Evolutionary conservation across 2,888 invertebrate species (phyloP).

Genomic region (Zygaena filipendulae): DNA sequence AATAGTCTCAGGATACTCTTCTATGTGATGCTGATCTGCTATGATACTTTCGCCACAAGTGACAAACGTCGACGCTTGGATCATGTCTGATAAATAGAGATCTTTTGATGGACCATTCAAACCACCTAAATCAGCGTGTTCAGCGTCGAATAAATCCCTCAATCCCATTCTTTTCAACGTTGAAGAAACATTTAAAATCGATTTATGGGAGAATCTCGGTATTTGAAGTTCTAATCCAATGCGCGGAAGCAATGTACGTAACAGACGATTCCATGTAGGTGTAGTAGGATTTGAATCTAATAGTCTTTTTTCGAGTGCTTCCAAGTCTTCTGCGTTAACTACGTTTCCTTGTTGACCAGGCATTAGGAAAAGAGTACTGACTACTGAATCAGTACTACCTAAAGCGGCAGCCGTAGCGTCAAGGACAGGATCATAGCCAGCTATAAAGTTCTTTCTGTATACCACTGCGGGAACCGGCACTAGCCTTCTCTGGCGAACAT

Average conservation of each 20-base stretch:
- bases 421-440: slow-evolving; percentile 85
- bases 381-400: slow-evolving; percentile 74
- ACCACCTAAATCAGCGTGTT: slow-evolving; percentile 84
- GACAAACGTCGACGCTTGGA: slow-evolving; percentile 85
- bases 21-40: slow-evolving; percentile 81
- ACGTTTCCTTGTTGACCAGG: slow-evolving; percentile 87
- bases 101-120: slow-evolving; percentile 84
- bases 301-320: slow-evolving; percentile 77
- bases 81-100: slow-evolving; percentile 84
- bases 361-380: slow-evolving; percentile 84
- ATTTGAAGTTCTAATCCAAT: slow-evolving; percentile 84
- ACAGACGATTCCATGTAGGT: slow-evolving; percentile 77
- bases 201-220: slow-evolving; percentile 85
- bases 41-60: slow-evolving; percentile 82
- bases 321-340: slow-evolving; percentile 82
- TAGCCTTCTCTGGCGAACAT: slow-evolving; percentile 80
- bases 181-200: slow-evolving; percentile 82
- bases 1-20: slow-evolving; percentile 81
- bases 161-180: slow-evolving; percentile 85
- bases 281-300: slow-evolving; percentile 74
- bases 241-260: slow-evolving; percentile 79
- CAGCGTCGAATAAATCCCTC: slow-evolving; percentile 79
- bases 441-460: slow-evolving; percentile 79
- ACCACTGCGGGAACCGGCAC: slow-evolving; percentile 88
- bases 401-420: slow-evolving; percentile 87